These are phyloP conservation scores for Brachyrhaphis roseni DNA, from an alignment of 2,797 vertebrate genomes.

Conservation along the genomic window DNA sequence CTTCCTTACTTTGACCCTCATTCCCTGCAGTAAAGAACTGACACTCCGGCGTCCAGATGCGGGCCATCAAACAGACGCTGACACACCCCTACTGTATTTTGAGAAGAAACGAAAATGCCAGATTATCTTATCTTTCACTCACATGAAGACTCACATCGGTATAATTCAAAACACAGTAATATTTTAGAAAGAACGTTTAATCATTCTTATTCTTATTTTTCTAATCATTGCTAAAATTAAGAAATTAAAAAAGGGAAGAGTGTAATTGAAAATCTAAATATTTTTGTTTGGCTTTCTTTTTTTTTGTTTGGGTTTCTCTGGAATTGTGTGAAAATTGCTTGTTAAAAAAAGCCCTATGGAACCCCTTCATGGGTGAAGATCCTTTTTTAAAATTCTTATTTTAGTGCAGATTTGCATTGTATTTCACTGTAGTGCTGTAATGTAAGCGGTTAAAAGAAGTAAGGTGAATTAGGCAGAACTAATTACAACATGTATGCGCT, in stretches of 20 bases:
- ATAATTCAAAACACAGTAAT: not conserved
- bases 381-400: not conserved
- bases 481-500: constrained; percentile 35
- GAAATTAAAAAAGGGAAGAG: not conserved
- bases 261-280: not conserved
- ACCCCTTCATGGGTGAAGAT: not conserved
- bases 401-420: not conserved
- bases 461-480: constrained; percentile 23
- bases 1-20: constrained; percentile 8
- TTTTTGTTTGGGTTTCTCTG: not conserved
- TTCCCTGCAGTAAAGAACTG: constrained; percentile 1
- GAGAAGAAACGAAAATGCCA: not conserved
- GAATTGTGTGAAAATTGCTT: not conserved
- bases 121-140: not conserved
- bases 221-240: not conserved
- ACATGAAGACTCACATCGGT: constrained; percentile 2
- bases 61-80: constrained; percentile 19
- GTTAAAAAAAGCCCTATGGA: not conserved
- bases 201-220: too few relatives aligned
- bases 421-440: not conserved
- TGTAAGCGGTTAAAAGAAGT: not conserved
- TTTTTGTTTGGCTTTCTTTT: not conserved
- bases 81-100: constrained; percentile 3
- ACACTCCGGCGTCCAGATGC: constrained; percentile 14
- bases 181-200: not conserved